Conservation (phyloP, 2,113 vertebrate genomes). For the Actinemys pallida region DNA sequence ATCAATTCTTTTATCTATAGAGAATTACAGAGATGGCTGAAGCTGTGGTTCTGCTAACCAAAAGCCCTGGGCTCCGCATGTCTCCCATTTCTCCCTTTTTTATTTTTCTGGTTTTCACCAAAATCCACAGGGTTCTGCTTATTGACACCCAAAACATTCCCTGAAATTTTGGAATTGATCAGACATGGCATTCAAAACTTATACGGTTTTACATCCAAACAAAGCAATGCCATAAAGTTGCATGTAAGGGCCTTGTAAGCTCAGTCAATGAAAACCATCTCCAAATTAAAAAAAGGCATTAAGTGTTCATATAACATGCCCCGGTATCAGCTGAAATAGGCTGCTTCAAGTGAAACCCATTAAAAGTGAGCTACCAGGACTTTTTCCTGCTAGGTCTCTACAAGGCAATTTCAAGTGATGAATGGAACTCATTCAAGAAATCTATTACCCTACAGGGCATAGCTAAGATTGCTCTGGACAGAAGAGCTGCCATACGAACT, state of each 20-base stretch:
- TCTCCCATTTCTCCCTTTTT: not conserved
- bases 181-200: not conserved
- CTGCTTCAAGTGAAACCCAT: not conserved
- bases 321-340: not conserved
- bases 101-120: not conserved
- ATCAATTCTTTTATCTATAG: not conserved
- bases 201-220: not conserved
- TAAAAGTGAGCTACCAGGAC: not conserved
- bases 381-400: not conserved
- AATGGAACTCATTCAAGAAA: not conserved
- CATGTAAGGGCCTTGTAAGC: not conserved
- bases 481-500: not conserved
- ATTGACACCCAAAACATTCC: rapidly evolving
- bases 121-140: not conserved
- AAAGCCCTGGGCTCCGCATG: rapidly evolving
- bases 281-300: not conserved
- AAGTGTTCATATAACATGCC: not conserved
- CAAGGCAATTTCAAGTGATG: not conserved
- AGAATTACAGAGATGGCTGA: not conserved
- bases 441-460: rapidly evolving
- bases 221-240: not conserved
- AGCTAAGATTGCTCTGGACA: not conserved
- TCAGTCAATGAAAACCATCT: not conserved
- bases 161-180: not conserved
- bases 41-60: not conserved